Evolutionary conservation across 2,113 vertebrate species (phyloP).

Genomic region (Paradisaea rubra): DNA sequence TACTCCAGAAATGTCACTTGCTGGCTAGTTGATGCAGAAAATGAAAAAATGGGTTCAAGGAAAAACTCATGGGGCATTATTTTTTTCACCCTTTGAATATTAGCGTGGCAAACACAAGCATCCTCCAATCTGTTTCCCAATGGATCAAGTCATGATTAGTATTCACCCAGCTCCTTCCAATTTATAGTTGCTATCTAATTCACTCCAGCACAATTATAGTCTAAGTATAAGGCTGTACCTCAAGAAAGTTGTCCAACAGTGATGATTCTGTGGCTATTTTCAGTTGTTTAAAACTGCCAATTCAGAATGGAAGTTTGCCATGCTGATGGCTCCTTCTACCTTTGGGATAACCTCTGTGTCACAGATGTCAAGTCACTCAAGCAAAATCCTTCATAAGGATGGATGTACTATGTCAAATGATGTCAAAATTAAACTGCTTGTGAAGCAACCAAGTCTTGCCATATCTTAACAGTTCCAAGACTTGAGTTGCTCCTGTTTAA

Average conservation of each 20-base stretch:
- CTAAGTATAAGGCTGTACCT: background rate
- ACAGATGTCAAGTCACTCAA: background rate
- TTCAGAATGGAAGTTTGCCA: background rate
- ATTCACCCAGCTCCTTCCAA: background rate
- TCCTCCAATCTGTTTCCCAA: background rate
- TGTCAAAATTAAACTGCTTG: background rate
- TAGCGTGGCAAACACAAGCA: background rate
- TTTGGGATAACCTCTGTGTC: background rate
- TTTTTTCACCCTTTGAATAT: background rate
- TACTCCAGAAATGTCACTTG: background rate
- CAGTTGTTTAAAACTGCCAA: background rate
- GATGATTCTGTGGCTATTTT: background rate
- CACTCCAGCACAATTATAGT: background rate
- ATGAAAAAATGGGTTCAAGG: background rate
- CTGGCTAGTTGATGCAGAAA: background rate
- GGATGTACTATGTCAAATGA: background rate
- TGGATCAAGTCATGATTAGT: background rate
- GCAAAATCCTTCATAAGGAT: background rate
- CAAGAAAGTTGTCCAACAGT: background rate
- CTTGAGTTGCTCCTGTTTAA: background rate
- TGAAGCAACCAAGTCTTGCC: background rate
- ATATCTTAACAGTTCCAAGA: background rate
- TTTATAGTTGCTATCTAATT: background rate
- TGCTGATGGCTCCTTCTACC: background rate
- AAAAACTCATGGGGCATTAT: background rate